These are phyloP conservation scores for Anguilla japonica DNA, from an alignment of 2,113 vertebrate species.

Conservation along the genomic window DNA sequence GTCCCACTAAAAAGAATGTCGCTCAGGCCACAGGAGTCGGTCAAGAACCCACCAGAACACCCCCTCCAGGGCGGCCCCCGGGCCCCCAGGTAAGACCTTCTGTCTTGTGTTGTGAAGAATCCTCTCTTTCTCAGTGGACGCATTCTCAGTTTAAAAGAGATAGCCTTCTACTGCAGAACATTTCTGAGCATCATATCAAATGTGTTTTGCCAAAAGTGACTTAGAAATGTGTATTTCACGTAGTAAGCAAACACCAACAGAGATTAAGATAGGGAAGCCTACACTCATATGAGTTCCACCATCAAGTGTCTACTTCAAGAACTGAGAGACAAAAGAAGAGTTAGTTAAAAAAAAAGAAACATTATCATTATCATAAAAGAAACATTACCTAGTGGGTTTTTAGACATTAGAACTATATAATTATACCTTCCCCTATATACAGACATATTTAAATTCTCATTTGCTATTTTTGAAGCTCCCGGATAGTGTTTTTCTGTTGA, in stretches of 20 bases:
- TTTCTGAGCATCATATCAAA: no score
- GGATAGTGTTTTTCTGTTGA: not conserved
- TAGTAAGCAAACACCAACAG: no score
- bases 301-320: no score
- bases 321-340: no score
- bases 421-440: no score
- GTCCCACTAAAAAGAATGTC: constrained; percentile 80
- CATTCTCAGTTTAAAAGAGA: not conserved
- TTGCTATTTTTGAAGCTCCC: not conserved
- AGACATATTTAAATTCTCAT: not conserved
- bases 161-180: not conserved
- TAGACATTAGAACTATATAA: no score
- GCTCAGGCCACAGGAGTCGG: constrained; percentile 59
- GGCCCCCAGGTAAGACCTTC: constrained; percentile 83
- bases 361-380: no score
- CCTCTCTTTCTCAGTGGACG: not conserved
- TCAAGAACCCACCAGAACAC: constrained; percentile 68
- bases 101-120: no score
- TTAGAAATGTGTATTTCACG: not conserved
- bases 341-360: no score
- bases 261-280: no score
- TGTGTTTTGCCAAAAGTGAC: not conserved
- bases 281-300: no score
- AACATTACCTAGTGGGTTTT: no score
- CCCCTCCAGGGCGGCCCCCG: constrained; percentile 83